phyloP scores from a whole-genome alignment of 1,140 invertebrate genomes.

The Drosophila sturtevanti region DNA sequence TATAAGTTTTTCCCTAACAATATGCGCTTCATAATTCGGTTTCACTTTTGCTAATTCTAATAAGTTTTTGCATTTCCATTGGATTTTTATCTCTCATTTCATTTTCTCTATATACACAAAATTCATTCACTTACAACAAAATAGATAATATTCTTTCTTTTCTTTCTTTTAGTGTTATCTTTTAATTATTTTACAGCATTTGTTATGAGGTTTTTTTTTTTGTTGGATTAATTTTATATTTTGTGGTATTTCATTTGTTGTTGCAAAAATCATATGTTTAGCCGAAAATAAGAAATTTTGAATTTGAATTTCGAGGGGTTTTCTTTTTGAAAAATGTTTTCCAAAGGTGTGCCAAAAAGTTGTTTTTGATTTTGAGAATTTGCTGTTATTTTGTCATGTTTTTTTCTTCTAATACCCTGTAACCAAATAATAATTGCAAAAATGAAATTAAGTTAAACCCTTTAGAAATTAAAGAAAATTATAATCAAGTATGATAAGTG shows the following conservation, averaged over 20 bases:
- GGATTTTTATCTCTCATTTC: conserved; percentile 41
- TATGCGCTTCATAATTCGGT: conserved; percentile 65
- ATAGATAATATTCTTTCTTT: background rate
- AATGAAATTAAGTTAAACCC: no score
- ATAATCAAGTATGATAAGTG: no score
- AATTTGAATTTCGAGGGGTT: conserved; percentile 62
- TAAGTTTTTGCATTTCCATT: conserved; percentile 21
- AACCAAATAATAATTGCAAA: no score
- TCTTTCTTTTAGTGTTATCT: conserved; percentile 29
- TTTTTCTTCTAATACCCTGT: background rate
- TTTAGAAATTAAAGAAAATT: no score
- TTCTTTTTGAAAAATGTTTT: conserved; percentile 77
- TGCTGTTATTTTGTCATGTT: conserved; percentile 12
- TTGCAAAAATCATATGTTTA: conserved; percentile 55
- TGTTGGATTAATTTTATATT: conserved; percentile 21
- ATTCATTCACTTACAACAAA: conserved; percentile 61
- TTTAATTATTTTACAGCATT: conserved; percentile 51
- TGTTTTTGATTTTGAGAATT: conserved; percentile 63
- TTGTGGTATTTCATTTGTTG: conserved; percentile 28
- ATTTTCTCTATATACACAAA: conserved; percentile 18
- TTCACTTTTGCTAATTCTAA: conserved; percentile 18
- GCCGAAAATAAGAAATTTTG: conserved; percentile 79
- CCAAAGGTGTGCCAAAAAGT: conserved; percentile 82
- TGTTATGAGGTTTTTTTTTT: background rate
- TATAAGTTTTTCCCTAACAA: conserved; percentile 71